These are phyloP conservation scores for Lytechinus pictus DNA, from an alignment of 35 echinoderm and acorn worm species.

Conservation along the genomic window DNA sequence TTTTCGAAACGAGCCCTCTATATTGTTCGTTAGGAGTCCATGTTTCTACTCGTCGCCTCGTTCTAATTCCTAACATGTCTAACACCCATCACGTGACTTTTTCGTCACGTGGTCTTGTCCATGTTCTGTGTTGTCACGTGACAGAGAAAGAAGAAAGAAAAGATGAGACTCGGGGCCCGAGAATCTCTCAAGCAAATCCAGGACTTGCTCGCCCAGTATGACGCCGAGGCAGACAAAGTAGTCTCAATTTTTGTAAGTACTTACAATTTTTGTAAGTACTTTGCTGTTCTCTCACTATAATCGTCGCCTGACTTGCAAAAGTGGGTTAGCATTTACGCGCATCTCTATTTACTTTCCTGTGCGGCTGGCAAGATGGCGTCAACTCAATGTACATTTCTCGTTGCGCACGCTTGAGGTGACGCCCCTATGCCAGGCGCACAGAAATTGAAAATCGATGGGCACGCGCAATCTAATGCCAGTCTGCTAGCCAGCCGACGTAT, in stretches of 20 bases:
- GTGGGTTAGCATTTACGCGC: too few relatives aligned
- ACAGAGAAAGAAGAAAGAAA: conserved; percentile 13
- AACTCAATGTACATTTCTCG: too few relatives aligned
- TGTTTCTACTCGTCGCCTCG: not conserved
- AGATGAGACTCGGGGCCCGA: not conserved
- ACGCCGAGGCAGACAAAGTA: not conserved
- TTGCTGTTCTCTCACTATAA: not conserved
- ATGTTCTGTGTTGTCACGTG: conserved; percentile 10
- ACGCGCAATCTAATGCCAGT: too few relatives aligned
- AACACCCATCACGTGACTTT: not conserved
- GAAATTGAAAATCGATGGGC: too few relatives aligned
- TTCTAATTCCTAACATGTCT: not conserved
- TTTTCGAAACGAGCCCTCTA: not conserved
- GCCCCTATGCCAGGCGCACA: too few relatives aligned
- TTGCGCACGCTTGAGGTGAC: too few relatives aligned
- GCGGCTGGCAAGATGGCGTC: too few relatives aligned
- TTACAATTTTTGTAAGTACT: conserved; percentile 6
- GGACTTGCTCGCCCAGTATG: not conserved
- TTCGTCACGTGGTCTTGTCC: not conserved
- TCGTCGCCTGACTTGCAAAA: too few relatives aligned
- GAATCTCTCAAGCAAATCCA: conserved; percentile 1
- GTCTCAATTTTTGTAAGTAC: conserved; percentile 19
- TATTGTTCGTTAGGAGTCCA: not conserved
- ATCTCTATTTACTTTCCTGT: too few relatives aligned
- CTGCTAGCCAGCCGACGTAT: not conserved